Evolutionary conservation across 1,140 invertebrate genomes (phyloP), one percentile per base, ranked within the genome.

Genomic region (Asbolus verrucosus): DNA sequence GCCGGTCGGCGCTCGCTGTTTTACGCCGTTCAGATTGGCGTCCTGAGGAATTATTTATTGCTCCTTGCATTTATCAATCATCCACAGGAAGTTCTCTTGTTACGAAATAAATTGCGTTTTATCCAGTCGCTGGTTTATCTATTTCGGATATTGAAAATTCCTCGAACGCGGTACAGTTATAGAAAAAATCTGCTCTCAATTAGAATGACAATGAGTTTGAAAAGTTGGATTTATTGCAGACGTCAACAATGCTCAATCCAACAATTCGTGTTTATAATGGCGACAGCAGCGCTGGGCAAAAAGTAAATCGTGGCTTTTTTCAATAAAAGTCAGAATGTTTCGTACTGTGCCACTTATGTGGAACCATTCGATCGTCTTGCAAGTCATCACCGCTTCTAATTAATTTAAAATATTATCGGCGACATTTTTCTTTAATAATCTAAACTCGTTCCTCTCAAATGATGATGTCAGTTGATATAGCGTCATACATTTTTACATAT

Each of bases 71-170:
- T 36, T 36, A 36, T 36, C 46, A 54, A 13, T 21, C 46, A 54
- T 9, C 9, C 11, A 19, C 46, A 54, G 19, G 27, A 27, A 21
- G n/a, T 21, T 16, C 46, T 11, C 11, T 18, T 54, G 16, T 19
- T 30, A 21, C 1, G 1, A 27, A 21, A 54, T 14, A 54, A 30
- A 54, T 54, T 54, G 46, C 27, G 18, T 54, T 11, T 54, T 14
- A 54, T n/a, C 41, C 19, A 18, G 41, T n/a, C n/a, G n/a, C n/a
- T n/a, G 15, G 9, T 54, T 54, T 54, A 21, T 21, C 46, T 54
- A 30, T 30, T 30, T 54, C 14, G n/a, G 27, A 54, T 30, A 54
- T 54, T 54, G 19, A 27, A 19, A 54, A 54, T 54, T 54, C 46
- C 19, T 54, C 27, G 46, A 27, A 54, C 19, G 14, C 8, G 6